Evolutionary conservation across 2,888 invertebrate species (phyloP).

Genomic region (Volucella zonaria): DNA sequence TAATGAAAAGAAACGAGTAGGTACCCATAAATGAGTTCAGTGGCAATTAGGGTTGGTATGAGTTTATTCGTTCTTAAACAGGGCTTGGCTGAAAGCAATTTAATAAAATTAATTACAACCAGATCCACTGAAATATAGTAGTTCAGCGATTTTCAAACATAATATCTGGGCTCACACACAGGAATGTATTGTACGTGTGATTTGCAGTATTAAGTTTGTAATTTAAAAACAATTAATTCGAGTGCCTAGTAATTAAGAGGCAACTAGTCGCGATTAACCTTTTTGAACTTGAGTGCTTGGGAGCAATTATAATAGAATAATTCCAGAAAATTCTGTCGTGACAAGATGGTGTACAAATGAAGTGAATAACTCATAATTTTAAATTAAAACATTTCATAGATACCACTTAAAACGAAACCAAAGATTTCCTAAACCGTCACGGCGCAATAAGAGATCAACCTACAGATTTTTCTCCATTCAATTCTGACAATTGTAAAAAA

Average conservation of each 20-base stretch:
- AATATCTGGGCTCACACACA: too few species aligned
- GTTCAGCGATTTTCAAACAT: constrained; percentile 8
- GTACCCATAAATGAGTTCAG: constrained; percentile 1
- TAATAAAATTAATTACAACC: constrained; percentile 8
- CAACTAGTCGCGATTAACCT: not conserved
- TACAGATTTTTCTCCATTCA: too few species aligned
- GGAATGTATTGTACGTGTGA: not conserved
- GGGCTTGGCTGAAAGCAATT: constrained; percentile 12
- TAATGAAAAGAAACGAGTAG: constrained; percentile 6
- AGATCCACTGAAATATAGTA: not conserved
- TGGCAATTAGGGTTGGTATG: not conserved
- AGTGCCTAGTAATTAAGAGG: not conserved
- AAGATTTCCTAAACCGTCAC: too few species aligned
- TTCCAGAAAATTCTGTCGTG: too few species aligned
- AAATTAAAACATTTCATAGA: too few species aligned
- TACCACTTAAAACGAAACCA: too few species aligned
- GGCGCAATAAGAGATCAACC: too few species aligned
- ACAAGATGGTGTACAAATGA: too few species aligned
- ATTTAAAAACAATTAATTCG: constrained; percentile 4
- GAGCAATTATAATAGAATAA: too few species aligned
- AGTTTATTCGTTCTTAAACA: not conserved
- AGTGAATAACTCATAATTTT: too few species aligned
- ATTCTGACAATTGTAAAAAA: too few species aligned
- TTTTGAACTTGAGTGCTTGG: too few species aligned
- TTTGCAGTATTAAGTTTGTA: not conserved